phyloP scores from a whole-genome alignment of 2,113 vertebrate species.

The Mesocricetus auratus region DNA sequence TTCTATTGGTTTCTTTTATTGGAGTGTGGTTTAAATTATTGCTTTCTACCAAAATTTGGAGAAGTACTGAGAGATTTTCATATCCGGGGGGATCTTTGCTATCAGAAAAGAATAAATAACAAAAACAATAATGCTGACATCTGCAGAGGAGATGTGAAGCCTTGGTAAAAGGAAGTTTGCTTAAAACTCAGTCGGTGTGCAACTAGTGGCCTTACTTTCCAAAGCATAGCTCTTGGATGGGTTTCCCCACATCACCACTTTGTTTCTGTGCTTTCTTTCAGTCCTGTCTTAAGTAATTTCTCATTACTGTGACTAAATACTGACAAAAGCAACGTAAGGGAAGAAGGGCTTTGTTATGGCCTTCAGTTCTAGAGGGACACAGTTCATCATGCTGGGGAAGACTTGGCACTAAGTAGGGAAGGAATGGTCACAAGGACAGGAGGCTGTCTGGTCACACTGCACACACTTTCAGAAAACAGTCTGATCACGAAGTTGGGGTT shows the following conservation, averaged over 20 bases:
- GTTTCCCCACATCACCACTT: background rate
- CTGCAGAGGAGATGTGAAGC: background rate
- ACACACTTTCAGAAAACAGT: background rate
- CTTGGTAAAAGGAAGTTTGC: slow-evolving; percentile 11
- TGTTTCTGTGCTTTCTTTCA: background rate
- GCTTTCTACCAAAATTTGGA: slow-evolving; percentile 15
- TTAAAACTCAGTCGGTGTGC: background rate
- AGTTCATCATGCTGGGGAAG: background rate
- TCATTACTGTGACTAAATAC: too few relatives aligned
- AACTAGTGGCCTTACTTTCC: slow-evolving; percentile 10
- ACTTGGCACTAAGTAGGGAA: background rate
- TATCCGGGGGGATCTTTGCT: background rate
- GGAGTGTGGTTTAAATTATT: background rate
- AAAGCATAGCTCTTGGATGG: background rate
- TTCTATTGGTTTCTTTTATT: background rate
- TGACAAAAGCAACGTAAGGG: too few relatives aligned
- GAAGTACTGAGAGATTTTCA: background rate
- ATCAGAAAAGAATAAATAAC: background rate
- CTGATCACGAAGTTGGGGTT: background rate
- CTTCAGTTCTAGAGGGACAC: background rate
- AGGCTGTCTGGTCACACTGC: too few relatives aligned
- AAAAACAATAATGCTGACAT: background rate
- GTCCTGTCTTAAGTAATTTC: background rate
- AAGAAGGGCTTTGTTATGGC: background rate
- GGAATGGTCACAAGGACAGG: too few relatives aligned